Base-by-base conservation (phyloP, 2,888 invertebrate genomes). In the Cryptus viduatorius region DNA sequence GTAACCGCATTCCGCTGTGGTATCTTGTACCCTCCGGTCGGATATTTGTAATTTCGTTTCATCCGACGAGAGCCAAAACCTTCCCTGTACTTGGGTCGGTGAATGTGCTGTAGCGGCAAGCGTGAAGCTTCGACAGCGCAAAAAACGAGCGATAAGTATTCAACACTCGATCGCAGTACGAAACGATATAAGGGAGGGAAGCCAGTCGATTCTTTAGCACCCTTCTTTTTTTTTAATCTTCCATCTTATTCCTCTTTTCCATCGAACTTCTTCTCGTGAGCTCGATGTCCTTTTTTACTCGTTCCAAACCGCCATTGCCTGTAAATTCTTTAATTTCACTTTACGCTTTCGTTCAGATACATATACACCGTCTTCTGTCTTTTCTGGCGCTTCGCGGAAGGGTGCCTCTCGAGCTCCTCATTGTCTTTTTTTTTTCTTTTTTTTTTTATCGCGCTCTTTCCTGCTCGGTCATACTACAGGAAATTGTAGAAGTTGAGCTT, bases 261-360 rank as follows among this genome's bases (percentile, higher is more conserved):
- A 50, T 81, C 29, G 42, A 75, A 46, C 37, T 65, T 64, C 29
- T 48, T 7, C 16, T 48, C n/a, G n/a, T n/a, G n/a, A n/a, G n/a
- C n/a, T n/a, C 44, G n/a, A 75, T 10, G 29, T 59, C 19, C 48
- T 24, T 59, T 48, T 50, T 68, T 69, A 31, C 16, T 14, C 42
- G 42, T 24, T 61, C n/a, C 16, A n/a, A 67, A 67, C 42, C 42
- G 31, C 24, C 68, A 61, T 68, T 61, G 61, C 31, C 48, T 31
- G 68, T 64, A 76, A 75, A 81, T 68, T 67, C 68, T 50, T 68
- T 69, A 53, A 75, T 81, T 81, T 81, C 75, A 76, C 61, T 81
- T 37, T 50, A 69, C 75, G 68, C 68, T 69, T 75, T 69, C 73
- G 56, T 68, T 29, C 1, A 37, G 14, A 29, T 48, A 65, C 50